Evolutionary conservation across 2,797 vertebrate genomes (phyloP).

Genomic region (Dendrocincla tyrannina): DNA sequence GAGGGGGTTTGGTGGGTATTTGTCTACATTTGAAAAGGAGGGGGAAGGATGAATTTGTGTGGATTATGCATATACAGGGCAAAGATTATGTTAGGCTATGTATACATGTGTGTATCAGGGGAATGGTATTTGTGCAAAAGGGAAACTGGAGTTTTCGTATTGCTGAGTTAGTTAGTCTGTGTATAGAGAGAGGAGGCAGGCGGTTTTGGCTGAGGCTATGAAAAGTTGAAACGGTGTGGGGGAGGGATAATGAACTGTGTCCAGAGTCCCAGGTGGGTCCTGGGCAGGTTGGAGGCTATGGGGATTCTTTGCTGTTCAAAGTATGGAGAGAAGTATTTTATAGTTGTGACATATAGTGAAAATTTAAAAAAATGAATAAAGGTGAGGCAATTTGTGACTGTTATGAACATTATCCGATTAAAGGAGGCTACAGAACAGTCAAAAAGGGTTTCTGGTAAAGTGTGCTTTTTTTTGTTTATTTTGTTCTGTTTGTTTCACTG

Average conservation of each 20-base stretch:
- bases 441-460: not conserved
- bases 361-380: not conserved
- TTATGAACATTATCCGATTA: not conserved
- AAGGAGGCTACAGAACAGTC: not conserved
- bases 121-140: conserved; percentile 46
- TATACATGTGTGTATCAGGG: not conserved
- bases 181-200: not conserved
- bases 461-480: not conserved
- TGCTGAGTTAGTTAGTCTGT: conserved; percentile 39
- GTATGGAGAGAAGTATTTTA: not conserved
- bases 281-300: not conserved
- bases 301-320: not conserved
- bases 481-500: not conserved
- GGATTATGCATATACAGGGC: not conserved
- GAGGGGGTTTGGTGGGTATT: not conserved
- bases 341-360: not conserved
- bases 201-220: not conserved
- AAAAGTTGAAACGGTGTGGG: not conserved
- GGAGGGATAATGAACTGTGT: not conserved
- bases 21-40: not conserved
- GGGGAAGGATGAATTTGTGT: not conserved
- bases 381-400: not conserved
- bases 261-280: not conserved
- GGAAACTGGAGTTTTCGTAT: conserved; percentile 16
- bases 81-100: not conserved